Evolutionary conservation across 2,797 vertebrate species (phyloP).

Genomic region (Brachymystax lenok): DNA sequence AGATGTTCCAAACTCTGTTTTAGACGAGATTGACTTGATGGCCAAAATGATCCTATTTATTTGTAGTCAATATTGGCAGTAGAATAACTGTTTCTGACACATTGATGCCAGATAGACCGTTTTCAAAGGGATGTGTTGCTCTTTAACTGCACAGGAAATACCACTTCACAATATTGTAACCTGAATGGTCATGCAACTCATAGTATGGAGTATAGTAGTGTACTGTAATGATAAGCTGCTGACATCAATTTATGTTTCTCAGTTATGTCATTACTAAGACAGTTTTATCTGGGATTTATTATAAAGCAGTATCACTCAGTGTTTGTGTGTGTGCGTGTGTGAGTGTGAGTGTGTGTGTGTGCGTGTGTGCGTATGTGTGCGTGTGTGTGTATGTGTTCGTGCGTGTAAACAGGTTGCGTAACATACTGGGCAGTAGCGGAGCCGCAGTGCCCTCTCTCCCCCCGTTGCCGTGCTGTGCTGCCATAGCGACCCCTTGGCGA

Average conservation of each 20-base stretch:
- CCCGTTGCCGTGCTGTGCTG: constrained; percentile 45
- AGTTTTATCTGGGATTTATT: not conserved
- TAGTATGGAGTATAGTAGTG: not conserved
- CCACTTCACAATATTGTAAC: not conserved
- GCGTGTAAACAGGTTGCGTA: not conserved
- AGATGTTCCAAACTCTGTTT: too few relatives aligned
- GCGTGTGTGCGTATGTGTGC: not conserved
- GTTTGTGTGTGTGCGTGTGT: not conserved
- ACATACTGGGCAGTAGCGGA: constrained; percentile 53
- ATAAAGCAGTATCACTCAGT: too few relatives aligned
- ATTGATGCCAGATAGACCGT: too few relatives aligned
- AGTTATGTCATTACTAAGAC: not conserved
- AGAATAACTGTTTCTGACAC: too few relatives aligned
- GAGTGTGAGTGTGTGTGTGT: not conserved
- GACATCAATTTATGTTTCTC: not conserved
- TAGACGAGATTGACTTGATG: too few relatives aligned
- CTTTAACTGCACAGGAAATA: not conserved
- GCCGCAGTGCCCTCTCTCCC: constrained; percentile 60
- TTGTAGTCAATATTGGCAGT: too few relatives aligned
- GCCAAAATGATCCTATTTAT: too few relatives aligned
- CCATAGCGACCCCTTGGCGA: constrained; percentile 58
- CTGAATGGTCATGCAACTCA: not conserved
- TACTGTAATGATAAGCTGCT: not conserved
- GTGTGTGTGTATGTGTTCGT: not conserved
- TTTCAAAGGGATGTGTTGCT: too few relatives aligned